These are phyloP conservation scores for Coturnix japonica DNA, from an alignment of 2,113 vertebrate species.

Conservation along the genomic window DNA sequence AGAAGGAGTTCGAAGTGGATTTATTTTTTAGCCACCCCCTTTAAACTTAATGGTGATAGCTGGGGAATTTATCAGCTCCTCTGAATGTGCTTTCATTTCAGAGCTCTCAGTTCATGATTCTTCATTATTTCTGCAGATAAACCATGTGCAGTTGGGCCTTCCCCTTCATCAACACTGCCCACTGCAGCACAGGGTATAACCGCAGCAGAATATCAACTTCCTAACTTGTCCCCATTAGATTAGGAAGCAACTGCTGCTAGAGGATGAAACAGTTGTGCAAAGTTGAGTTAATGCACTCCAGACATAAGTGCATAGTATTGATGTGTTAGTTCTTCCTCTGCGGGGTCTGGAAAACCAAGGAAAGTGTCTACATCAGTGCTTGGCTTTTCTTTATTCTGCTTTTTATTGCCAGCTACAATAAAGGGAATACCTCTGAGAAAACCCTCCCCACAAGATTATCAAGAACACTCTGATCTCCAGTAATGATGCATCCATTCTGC, in stretches of 20 bases:
- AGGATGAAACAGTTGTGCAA: not conserved
- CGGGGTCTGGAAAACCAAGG: not conserved
- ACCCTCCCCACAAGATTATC: not conserved
- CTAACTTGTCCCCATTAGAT: not conserved
- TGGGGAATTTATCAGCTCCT: not conserved
- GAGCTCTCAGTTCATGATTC: accelerated
- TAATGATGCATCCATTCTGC: not conserved
- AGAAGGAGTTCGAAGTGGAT: not conserved
- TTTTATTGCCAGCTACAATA: not conserved
- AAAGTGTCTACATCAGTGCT: not conserved
- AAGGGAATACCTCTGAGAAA: not conserved
- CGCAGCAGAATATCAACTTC: not conserved
- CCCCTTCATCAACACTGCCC: not conserved
- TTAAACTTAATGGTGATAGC: not conserved
- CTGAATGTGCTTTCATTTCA: not conserved
- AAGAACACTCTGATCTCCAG: not conserved
- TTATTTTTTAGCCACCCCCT: not conserved
- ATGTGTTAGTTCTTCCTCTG: not conserved
- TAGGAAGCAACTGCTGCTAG: not conserved
- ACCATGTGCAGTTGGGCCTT: not conserved
- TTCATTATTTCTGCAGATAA: accelerated
- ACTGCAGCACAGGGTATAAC: not conserved
- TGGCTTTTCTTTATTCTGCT: not conserved
- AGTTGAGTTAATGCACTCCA: not conserved
- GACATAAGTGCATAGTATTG: not conserved